Evolutionary conservation across 2,888 invertebrate species (phyloP).

Genomic region (Blomia tropicalis): DNA sequence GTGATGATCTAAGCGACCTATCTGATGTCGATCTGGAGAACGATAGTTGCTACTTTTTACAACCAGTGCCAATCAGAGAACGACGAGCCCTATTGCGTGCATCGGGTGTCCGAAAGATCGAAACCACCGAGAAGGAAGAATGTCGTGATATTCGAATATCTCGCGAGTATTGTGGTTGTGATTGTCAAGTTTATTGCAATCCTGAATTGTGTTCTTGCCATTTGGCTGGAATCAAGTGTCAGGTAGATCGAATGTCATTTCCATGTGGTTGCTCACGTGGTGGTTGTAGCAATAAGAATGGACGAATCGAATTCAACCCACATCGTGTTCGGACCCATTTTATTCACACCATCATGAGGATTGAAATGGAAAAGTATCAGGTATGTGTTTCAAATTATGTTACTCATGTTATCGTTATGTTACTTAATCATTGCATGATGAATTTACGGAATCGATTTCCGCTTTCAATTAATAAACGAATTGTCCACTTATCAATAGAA

Average conservation of each 20-base stretch:
- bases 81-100: conserved; percentile 67
- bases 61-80: conserved; percentile 82
- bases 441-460: not conserved
- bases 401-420: not conserved
- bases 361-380: conserved; percentile 64
- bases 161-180: conserved; percentile 81
- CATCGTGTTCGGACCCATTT: conserved; percentile 87
- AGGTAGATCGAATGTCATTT: conserved; percentile 82
- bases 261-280: conserved; percentile 91
- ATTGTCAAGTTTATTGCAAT: conserved; percentile 80
- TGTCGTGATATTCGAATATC: conserved; percentile 56
- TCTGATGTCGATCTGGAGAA: conserved; percentile 64
- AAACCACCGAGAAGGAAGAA: conserved; percentile 78
- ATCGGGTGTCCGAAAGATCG: conserved; percentile 86
- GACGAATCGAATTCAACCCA: conserved; percentile 90
- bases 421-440: not conserved
- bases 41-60: conserved; percentile 70
- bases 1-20: conserved; percentile 32
- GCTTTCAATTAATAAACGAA: not conserved
- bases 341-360: conserved; percentile 82
- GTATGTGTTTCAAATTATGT: conserved; percentile 18
- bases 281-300: conserved; percentile 76
- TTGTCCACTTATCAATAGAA: not conserved
- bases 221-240: conserved; percentile 86
- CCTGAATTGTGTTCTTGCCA: conserved; percentile 90